Evolutionary conservation across 1,140 invertebrate species (phyloP), one percentile per base, ranked within the genome.

Genomic region (Temnothorax nylanderi): DNA sequence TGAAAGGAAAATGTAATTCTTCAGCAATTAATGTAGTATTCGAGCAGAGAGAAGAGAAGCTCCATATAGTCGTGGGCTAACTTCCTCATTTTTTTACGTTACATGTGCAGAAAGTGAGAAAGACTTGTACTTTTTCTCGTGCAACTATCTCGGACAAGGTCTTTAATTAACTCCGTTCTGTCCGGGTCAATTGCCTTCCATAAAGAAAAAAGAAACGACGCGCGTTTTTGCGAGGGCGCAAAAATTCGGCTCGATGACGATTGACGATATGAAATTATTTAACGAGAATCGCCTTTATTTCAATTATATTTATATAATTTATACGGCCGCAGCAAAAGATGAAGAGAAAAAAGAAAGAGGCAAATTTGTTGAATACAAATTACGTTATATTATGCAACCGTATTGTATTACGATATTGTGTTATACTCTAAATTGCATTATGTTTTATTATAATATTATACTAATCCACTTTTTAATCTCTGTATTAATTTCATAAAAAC

Each of bases 151-250:
- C 58, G 86, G 72, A 71, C 76, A 74, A 58, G 54, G 81, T 77
- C 89, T 91, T 91, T 91, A 90, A 91, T 91, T 91, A 91, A 90
- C 89, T 90, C 71, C 80, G 85, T 64, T 84, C 56, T 65, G 78
- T 87, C 65, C 56, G 56, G 75, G 76, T 90, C 87, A 91, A 91
- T 91, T 90, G 89, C 62, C 41, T 34, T 26, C 37, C 60, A 64
- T 47, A 60, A 75, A 65, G 51, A 37, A 54, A 26, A 72, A 49
- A 76, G 44, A 85, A 88, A 78, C 18, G 51, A 58, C 51, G 88
- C 47, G 78, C 72, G 64, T 58, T 71, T 72, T 37, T 56, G 37
- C 11, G 58, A 21, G 16, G 49, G 41, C 47, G 34, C 67, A 41
- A 67, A 47, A 65, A 37, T 54, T 88, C 21, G 10, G n/a, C 34